Evolutionary conservation across 2,113 vertebrate species (phyloP), one percentile per base, ranked within the genome.

Genomic region (Conger conger): DNA sequence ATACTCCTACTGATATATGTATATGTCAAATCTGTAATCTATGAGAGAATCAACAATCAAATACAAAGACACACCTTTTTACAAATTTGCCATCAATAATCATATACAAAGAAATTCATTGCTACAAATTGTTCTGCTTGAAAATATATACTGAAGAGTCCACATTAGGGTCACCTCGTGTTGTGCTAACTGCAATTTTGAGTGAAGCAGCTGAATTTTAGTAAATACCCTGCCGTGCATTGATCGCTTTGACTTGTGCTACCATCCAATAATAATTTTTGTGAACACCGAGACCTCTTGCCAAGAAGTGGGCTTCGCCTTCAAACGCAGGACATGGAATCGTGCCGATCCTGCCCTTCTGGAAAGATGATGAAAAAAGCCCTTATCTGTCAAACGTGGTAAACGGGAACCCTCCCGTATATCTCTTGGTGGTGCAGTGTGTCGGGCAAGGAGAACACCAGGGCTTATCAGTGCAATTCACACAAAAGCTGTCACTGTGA

Each of bases 391-490:
- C 27, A 73, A 73, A 73, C n/a, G n/a, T 33, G 27, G 68, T 73
- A 13, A 30, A 73, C n/a, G 27, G 68, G 68, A 7, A 11, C 5
- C 68, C 68, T 33, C 27, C 68, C 68, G 11, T 33, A 73, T n/a
- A 33, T 73, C 68, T 33, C 68, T n/a, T 23, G n/a, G 68, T 73
- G 68, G 68, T 73, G 68, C 68, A 33, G 68, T 73, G 68, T 73
- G 68, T 33, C 27, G 15, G 68, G 27, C 27, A 5, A 33, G n/a
- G 3, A 73, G n/a, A 73, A 7, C 27, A 73, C n/a, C 8, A 27
- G 57, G 27, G n/a, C 68, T 73, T 73, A 73, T 73, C 68, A 33
- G 68, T 33, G 68, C 68, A 73, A 73, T 73, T 73, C 68, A 73
- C 68, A 73, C 68, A 73, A 73, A 73, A 73, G 68, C 68, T 73